A percentile compares a stretch with the other conserved stretches of the same genome.
These are phyloP conservation scores for Catamblyrhynchus diadema DNA, from an alignment of 2,797 vertebrate species.

Conservation along the genomic window DNA sequence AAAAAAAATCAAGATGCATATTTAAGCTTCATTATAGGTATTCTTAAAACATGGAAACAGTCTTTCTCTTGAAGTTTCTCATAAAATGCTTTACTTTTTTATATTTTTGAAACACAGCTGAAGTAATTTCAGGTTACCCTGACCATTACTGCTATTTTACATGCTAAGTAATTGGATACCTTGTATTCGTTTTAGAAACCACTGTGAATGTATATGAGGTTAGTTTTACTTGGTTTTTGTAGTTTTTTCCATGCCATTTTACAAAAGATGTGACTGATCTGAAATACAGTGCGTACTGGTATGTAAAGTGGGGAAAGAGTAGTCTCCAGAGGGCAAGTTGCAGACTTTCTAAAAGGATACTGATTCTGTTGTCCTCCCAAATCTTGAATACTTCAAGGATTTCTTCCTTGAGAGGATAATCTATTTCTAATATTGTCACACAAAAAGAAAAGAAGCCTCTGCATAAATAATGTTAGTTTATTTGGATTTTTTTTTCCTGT, in stretches of 20 bases:
- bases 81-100: background rate
- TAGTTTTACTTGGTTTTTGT: background rate
- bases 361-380: background rate
- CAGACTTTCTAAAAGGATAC: background rate
- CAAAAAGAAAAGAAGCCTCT: background rate
- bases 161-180: background rate
- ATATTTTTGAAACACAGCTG: background rate
- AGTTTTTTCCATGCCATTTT: background rate
- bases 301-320: background rate
- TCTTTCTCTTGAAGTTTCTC: background rate
- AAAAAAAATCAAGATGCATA: background rate
- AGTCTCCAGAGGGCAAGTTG: background rate
- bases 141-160: background rate
- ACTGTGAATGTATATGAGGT: background rate
- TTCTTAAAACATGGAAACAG: background rate
- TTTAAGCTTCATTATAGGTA: background rate
- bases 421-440: background rate
- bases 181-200: background rate
- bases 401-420: background rate
- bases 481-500: background rate
- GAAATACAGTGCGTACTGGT: background rate
- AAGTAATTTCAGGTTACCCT: background rate
- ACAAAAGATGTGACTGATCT: background rate
- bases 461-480: background rate
- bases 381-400: background rate